Percentiles rank a stretch among this genome's conserved stretches.
These are phyloP conservation scores for Kryptolebias ocellatus DNA, from an alignment of 2,797 vertebrate genomes.

Conservation along the genomic window DNA sequence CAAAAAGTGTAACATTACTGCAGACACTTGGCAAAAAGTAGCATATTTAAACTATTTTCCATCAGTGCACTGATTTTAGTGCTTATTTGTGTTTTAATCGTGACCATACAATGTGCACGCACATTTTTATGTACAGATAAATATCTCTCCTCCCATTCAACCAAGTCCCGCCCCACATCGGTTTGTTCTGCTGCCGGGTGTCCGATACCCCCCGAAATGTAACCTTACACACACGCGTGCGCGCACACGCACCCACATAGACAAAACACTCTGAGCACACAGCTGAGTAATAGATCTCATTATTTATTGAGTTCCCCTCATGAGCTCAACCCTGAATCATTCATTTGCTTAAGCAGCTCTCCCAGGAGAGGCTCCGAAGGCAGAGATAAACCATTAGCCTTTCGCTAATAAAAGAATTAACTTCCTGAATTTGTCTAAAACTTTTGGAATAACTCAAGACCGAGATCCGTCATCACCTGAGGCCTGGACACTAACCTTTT, in stretches of 20 bases:
- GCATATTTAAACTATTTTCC: too few species aligned
- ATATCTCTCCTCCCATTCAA: slow-evolving; percentile 44
- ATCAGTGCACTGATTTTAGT: background rate
- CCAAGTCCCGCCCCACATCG: slow-evolving; percentile 38
- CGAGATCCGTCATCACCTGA: slow-evolving; percentile 10
- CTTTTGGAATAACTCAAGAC: slow-evolving; percentile 59
- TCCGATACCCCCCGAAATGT: slow-evolving; percentile 73
- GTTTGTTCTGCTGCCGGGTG: slow-evolving; percentile 70
- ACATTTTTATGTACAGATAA: slow-evolving; percentile 9
- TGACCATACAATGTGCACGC: slow-evolving; percentile 15
- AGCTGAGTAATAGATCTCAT: slow-evolving; percentile 93
- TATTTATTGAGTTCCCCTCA: slow-evolving; percentile 91
- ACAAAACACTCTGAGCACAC: slow-evolving; percentile 41
- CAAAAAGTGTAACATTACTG: background rate
- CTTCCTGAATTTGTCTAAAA: slow-evolving; percentile 24
- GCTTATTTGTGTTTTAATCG: slow-evolving; percentile 17
- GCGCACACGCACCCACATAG: slow-evolving; percentile 38
- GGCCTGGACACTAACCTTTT: slow-evolving; percentile 44
- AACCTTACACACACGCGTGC: slow-evolving; percentile 72
- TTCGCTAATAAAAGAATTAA: slow-evolving; percentile 55
- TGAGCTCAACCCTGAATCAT: slow-evolving; percentile 92
- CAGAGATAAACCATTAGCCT: slow-evolving; percentile 58
- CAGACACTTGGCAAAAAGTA: too few species aligned
- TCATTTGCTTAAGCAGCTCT: slow-evolving; percentile 89
- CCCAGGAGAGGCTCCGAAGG: slow-evolving; percentile 51